Evolutionary conservation across 2,113 vertebrate species (phyloP), one percentile per base, ranked within the genome.

Genomic region (Oophaga pumilio): DNA sequence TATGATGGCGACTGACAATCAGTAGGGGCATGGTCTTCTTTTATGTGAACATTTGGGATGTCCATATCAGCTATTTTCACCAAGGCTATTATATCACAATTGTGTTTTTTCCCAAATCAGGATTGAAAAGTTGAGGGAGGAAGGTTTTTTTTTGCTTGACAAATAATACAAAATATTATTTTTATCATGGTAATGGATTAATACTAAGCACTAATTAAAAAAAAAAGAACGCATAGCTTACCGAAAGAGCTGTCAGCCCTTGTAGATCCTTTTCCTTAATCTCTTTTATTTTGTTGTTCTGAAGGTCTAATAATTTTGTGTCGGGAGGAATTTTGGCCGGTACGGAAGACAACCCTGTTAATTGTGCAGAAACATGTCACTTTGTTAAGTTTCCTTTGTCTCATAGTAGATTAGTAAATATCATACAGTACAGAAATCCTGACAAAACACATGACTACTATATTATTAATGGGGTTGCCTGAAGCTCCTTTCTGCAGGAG

Each of bases 261-360:
- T 94, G 97, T 84, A 99, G 97, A 91, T 99, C 97, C 0, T 97
- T 94, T 92, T 99, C 97, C 91, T 97, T 98, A 92, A 99, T 97
- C 90, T 99, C 97, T 26, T 93, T 98, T 90, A 99, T 99, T 92
- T 97, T 97, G 88, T 99, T 99, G 94, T 99, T 99, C 91, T 99
- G 98, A 89, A 99, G 97, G 84, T 99, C 98, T 20, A 99, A 91
- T 94, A 99, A 96, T 76, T 96, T 92, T 4, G 96, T 98, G 81
- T 98, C 97, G 82, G 90, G 91, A 4, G 97, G 96, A 91, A 99
- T 97, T 91, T 98, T 96, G 77, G 91, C 94, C 85, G 98, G 98
- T 84, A 99, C 93, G 0, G 96, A 94, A 66, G 96, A 96, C 91
- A 98, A 91, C 93, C 96, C 98, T 99, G 85, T 92, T 85, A 71